A percentile compares a stretch with the other conserved stretches of the same genome.
These are phyloP conservation scores for Hylaeus anthracinus DNA, from an alignment of 1,140 invertebrate genomes.

Conservation along the genomic window DNA sequence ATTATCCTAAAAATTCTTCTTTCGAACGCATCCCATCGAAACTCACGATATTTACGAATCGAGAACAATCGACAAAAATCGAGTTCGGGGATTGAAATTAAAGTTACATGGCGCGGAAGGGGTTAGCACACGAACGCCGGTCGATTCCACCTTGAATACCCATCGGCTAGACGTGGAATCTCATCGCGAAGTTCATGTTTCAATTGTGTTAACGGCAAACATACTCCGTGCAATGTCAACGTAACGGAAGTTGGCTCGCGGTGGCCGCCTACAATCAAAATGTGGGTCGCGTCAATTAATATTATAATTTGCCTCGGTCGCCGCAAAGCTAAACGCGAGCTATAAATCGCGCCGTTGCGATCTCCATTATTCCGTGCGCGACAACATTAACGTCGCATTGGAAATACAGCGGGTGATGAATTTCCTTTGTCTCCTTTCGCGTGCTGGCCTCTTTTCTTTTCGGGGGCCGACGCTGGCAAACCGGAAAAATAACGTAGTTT, in stretches of 20 bases:
- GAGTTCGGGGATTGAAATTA: background rate
- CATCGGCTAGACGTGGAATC: background rate
- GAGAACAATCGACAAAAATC: background rate
- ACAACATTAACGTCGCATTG: slow-evolving; percentile 32
- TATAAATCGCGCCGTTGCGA: slow-evolving; percentile 22
- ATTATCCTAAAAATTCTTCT: no score
- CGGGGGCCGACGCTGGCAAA: background rate
- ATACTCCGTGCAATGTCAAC: slow-evolving; percentile 11
- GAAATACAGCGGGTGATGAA: slow-evolving; percentile 41
- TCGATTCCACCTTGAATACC: background rate
- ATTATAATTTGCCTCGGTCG: slow-evolving; percentile 27
- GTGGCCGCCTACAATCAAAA: slow-evolving; percentile 17
- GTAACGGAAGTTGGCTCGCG: background rate
- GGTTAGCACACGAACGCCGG: background rate
- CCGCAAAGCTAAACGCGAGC: slow-evolving; percentile 14
- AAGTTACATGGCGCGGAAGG: background rate
- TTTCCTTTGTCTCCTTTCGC: slow-evolving; percentile 29
- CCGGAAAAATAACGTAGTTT: slow-evolving; percentile 34
- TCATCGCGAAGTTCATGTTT: background rate
- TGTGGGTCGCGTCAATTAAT: slow-evolving; percentile 40
- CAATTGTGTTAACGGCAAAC: slow-evolving; percentile 29
- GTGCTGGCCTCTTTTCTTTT: background rate
- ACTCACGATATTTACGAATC: background rate
- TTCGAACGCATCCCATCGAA: no score
- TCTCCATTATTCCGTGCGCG: slow-evolving; percentile 30